A percentile compares a stretch with the other conserved stretches of the same genome.
Evolutionary conservation across 2,797 vertebrate species (phyloP).

Genomic region (Gymnoscopelus braueri): DNA sequence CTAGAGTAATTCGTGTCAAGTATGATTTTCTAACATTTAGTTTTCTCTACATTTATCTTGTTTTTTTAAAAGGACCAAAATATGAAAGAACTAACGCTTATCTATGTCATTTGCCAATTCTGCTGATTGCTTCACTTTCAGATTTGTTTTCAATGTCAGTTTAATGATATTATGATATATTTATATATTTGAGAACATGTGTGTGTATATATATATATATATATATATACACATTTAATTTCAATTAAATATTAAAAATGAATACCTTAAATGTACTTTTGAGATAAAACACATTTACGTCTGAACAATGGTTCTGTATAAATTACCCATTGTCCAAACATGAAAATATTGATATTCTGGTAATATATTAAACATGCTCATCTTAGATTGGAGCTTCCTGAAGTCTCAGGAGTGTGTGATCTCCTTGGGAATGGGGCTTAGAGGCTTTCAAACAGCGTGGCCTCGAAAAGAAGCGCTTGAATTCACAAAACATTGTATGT

Average conservation of each 20-base stretch:
- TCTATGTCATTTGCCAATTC: constrained; percentile 77
- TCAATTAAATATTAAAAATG: constrained; percentile 85
- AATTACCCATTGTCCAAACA: constrained; percentile 77
- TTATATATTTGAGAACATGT: constrained; percentile 86
- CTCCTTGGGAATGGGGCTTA: constrained; percentile 45
- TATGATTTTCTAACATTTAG: constrained; percentile 52
- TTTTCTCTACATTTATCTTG: constrained; percentile 51
- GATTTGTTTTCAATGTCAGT: constrained; percentile 88
- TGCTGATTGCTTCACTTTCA: constrained; percentile 86
- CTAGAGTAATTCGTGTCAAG: constrained; percentile 55
- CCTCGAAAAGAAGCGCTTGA: constrained; percentile 71
- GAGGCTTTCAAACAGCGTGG: constrained; percentile 61
- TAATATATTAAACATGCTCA: constrained; percentile 57
- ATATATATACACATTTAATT: constrained; percentile 85
- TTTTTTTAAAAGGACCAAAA: constrained; percentile 83
- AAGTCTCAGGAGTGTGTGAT: constrained; percentile 53
- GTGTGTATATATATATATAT: constrained; percentile 93
- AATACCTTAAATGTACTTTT: constrained; percentile 85
- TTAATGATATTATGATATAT: constrained; percentile 85
- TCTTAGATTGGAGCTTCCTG: constrained; percentile 54
- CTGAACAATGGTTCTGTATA: constrained; percentile 84
- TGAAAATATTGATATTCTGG: constrained; percentile 69
- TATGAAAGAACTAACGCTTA: constrained; percentile 70
- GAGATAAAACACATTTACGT: constrained; percentile 69
- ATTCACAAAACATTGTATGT: constrained; percentile 73